Base-by-base conservation (phyloP, 23 tunicate genomes). In the Pegea sp. region DNA sequence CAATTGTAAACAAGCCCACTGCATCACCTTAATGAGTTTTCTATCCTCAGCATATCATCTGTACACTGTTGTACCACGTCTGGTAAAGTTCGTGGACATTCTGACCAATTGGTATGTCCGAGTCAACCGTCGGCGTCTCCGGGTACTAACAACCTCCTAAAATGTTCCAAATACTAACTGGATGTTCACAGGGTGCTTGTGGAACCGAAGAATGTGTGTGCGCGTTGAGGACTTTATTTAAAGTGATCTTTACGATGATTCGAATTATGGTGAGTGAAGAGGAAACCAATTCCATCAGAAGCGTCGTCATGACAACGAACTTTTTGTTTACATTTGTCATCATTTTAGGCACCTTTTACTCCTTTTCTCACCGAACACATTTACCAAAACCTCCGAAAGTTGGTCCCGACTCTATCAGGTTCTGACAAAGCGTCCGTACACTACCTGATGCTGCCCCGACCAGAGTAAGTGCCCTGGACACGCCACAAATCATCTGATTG, bases 51-150 rank as follows among this genome's bases (percentile, higher is more conserved):
- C 61, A 0, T 91, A 91, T 29, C 66, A 61, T 5, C 68, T 91
- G 25, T 78, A 91, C 69, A 65, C 93, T 22, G 99, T 91, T 24
- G 86, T 78, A 2, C 99, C 99, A 25, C 60, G 70, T 1, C 48
- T 91, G 54, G 81, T 91, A 11, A 78, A 68, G 53, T 91, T 91
- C 28, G 78, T 91, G 7, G 99, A 91, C 26, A 54, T 72, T 16
- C 64, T 91, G n/a, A 91, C 99, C 25, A 91, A 91, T 64, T 91
- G 99, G 99, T 91, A 91, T 52, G 99, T 91, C 33, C 58, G 99
- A n/a, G 68, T 77, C 18, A 91, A 91, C 66, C 59, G 99, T 3
- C 57, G 65, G 13, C 53, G 99, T 28, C 48, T 89, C 34, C 77
- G 77, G 96, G 91, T 70, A 23, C 43, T 54, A 51, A 51, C 23